These are phyloP conservation scores for Coturnix japonica DNA, from an alignment of 2,113 vertebrate species.

Conservation along the genomic window DNA sequence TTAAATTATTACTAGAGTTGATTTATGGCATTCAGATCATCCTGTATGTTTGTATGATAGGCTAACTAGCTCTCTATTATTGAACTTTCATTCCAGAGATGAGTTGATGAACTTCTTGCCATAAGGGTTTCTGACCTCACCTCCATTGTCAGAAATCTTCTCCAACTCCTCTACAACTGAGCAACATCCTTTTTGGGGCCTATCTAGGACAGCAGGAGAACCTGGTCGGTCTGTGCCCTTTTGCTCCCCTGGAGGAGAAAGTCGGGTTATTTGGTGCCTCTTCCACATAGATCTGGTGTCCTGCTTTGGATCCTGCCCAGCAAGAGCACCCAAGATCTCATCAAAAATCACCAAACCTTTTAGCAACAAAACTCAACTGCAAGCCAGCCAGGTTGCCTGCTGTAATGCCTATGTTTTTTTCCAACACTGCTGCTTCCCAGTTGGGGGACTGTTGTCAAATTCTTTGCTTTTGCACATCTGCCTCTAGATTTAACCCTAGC, in stretches of 20 bases:
- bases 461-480: background rate
- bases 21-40: background rate
- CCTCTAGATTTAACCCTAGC: background rate
- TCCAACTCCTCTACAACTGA: background rate
- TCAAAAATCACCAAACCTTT: background rate
- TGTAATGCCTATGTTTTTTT: background rate
- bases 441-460: fast-evolving
- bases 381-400: background rate
- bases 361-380: fast-evolving
- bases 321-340: background rate
- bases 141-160: background rate
- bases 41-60: background rate
- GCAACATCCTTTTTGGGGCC: background rate
- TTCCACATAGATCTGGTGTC: background rate
- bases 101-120: background rate
- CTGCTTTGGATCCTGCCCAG: background rate
- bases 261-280: background rate
- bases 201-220: background rate
- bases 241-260: background rate
- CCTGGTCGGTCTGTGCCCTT: fast-evolving
- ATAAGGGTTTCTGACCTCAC: background rate
- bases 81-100: background rate
- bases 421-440: background rate
- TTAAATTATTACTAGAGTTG: background rate
- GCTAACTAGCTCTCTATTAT: background rate